A percentile compares a stretch with the other conserved stretches of the same genome.
Conservation (phyloP, 2,113 vertebrate genomes). For the Cheirogaleus medius region DNA sequence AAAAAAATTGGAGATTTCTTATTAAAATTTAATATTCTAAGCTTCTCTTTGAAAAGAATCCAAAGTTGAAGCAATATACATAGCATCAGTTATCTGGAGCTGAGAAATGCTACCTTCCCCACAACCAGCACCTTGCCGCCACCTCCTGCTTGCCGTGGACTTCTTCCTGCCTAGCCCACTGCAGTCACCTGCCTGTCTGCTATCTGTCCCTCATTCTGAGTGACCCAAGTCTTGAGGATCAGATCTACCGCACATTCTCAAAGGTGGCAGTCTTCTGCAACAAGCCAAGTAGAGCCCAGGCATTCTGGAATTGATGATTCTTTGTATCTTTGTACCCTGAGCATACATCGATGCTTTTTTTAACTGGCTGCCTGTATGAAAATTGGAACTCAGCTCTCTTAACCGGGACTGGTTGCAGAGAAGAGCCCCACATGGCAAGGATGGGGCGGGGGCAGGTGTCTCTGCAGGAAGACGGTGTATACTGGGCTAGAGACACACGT, state of each 20-base stretch:
- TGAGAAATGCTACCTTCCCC: not conserved
- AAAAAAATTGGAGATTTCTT: not conserved
- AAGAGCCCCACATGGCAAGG: too few relatives aligned
- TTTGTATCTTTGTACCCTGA: not conserved
- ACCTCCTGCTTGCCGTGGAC: not conserved
- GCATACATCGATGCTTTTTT: not conserved
- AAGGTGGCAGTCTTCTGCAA: too few relatives aligned
- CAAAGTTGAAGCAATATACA: not conserved
- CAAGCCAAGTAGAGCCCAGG: not conserved
- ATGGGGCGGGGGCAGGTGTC: too few relatives aligned
- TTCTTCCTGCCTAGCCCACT: not conserved
- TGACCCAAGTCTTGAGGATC: not conserved
- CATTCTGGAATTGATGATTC: not conserved
- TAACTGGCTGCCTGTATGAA: not conserved
- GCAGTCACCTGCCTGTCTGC: not conserved
- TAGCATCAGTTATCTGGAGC: not conserved
- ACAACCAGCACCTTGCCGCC: too few relatives aligned
- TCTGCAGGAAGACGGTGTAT: not conserved
- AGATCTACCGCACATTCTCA: not conserved
- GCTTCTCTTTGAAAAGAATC: not conserved
- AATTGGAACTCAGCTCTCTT: not conserved
- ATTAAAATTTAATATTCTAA: not conserved
- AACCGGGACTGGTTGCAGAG: not conserved
- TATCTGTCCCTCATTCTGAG: not conserved
- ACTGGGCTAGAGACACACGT: too few relatives aligned